Conservation (phyloP, 2,797 vertebrate genomes). For the Sebastolobus alascanus region DNA sequence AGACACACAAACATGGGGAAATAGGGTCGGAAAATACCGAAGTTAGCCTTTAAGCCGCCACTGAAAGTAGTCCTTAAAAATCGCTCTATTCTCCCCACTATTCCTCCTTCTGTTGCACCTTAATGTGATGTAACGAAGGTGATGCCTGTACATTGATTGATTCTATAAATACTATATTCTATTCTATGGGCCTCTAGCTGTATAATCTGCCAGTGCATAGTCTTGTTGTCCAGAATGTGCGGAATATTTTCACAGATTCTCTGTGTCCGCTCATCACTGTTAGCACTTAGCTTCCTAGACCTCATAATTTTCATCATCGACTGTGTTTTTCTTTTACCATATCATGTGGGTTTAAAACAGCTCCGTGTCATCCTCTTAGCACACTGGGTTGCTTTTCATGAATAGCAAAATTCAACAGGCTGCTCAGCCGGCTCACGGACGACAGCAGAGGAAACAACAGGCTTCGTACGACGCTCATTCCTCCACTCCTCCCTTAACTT, state of each 20-base stretch:
- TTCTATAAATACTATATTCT: background rate
- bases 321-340: background rate
- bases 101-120: background rate
- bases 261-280: background rate
- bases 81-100: fast-evolving
- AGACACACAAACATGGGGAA: too few relatives aligned
- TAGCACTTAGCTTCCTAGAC: background rate
- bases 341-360: background rate
- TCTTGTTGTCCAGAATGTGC: background rate
- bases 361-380: constrained; percentile 7
- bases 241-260: constrained; percentile 4
- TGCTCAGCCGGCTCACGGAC: background rate
- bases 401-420: background rate
- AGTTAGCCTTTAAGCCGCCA: background rate
- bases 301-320: background rate
- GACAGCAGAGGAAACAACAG: background rate
- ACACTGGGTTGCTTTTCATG: constrained; percentile 2
- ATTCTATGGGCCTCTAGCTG: background rate
- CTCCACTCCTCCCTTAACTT: constrained; percentile 24
- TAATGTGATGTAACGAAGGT: background rate
- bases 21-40: too few relatives aligned
- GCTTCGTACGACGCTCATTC: constrained; percentile 23
- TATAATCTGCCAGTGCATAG: background rate
- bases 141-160: background rate
- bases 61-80: constrained; percentile 9